phyloP scores from a whole-genome alignment of 2,888 invertebrate species.

The Hypomecis atomaria region DNA sequence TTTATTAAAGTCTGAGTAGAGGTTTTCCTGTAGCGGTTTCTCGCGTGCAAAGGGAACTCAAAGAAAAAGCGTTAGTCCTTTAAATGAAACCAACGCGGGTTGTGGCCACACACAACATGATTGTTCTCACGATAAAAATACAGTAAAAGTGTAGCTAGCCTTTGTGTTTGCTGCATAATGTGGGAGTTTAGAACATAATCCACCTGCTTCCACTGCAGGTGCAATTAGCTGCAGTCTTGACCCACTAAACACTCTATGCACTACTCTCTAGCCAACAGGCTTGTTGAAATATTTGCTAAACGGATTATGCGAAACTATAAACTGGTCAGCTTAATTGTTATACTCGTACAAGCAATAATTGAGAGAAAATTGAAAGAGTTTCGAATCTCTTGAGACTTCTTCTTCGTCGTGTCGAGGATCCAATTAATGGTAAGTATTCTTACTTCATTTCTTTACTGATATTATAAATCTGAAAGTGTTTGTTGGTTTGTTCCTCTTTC shows the following conservation, averaged over 20 bases:
- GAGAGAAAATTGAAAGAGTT: not conserved
- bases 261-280: not conserved
- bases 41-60: slow-evolving; percentile 13
- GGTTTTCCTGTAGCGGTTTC: slow-evolving; percentile 16
- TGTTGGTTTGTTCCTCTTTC: too few species aligned
- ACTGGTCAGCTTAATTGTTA: not conserved
- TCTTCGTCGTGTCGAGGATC: too few species aligned
- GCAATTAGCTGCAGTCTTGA: slow-evolving; percentile 46
- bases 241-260: slow-evolving; percentile 39
- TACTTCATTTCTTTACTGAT: too few species aligned
- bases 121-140: slow-evolving; percentile 28
- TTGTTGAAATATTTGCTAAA: slow-evolving; percentile 7
- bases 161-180: slow-evolving; percentile 41
- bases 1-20: slow-evolving; percentile 3
- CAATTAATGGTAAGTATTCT: too few species aligned
- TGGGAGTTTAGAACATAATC: slow-evolving; percentile 53
- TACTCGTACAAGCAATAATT: not conserved
- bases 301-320: not conserved
- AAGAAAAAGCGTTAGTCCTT: slow-evolving; percentile 16
- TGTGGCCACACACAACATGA: not conserved
- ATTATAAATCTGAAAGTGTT: too few species aligned
- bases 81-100: slow-evolving; percentile 5
- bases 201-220: slow-evolving; percentile 38
- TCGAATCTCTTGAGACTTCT: too few species aligned
- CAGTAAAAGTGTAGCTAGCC: slow-evolving; percentile 9